Evolutionary conservation across 1,140 invertebrate species (phyloP), one percentile per base, ranked within the genome.

Genomic region (Leptestheria dahalacensis): DNA sequence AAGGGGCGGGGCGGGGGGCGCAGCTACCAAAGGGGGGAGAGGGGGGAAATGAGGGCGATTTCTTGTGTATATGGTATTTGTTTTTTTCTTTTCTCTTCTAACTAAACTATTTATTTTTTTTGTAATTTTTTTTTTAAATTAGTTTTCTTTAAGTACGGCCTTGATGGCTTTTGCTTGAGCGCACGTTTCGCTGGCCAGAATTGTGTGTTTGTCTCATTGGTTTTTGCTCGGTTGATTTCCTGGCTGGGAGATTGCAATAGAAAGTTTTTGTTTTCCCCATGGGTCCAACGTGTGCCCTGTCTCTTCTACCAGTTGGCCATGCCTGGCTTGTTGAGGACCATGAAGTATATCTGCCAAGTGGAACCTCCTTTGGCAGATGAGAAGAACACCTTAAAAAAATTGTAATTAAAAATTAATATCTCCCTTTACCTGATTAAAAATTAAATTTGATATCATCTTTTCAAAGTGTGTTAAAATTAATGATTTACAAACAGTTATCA

Each of bases 261-360:
- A 9, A 9, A 15, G 33, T 41, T 41, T 41, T 41, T 41, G 33
- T 15, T 41, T 56, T 9, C 20, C 18, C 20, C 53, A 56, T 21
- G 25, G 23, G 9, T 25, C 41, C 15, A 26, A 26, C n/a, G n/a
- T n/a, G n/a, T n/a, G n/a, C n/a, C n/a, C n/a, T n/a, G n/a, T n/a
- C n/a, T n/a, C n/a, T 48, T 23, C 51, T 73, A 98, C 95, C 95
- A 99, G 78, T 98, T 98, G 68, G 91, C 89, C 84, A 99, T 91
- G 64, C 95, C 94, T 52, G 95, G 94, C 77, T 97, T 97, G 75
- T 97, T 99, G 65, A 99, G 80, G 64, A 96, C 98, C 96, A 99
- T 99, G 77, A 99, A 99, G 73, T 99, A 99, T 67, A 99, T 99
- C 78, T 99, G 96, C 81, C 93, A 99, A 66, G 93, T 93, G 64